phyloP scores from a whole-genome alignment of 2,797 vertebrate genomes.

The Neosalanx taihuensis region DNA sequence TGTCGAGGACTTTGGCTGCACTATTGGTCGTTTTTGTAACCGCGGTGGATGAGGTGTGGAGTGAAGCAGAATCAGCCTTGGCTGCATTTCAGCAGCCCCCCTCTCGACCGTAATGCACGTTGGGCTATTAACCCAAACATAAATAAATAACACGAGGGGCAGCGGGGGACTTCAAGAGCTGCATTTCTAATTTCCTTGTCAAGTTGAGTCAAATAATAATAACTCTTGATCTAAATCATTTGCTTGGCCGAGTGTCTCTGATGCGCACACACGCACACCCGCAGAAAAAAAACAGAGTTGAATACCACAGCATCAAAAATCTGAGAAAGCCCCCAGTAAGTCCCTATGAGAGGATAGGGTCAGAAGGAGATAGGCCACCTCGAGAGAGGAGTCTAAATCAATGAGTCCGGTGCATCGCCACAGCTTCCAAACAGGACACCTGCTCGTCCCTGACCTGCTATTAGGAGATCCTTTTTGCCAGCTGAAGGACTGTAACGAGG shows the following conservation, averaged over 20 bases:
- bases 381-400: slow-evolving; percentile 14
- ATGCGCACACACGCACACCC: slow-evolving; percentile 2
- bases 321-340: slow-evolving; percentile 26
- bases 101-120: slow-evolving; percentile 36
- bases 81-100: slow-evolving; percentile 30
- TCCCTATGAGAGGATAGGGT: slow-evolving; percentile 6
- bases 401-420: neutral
- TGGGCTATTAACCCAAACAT: slow-evolving; percentile 37
- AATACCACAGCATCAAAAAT: slow-evolving; percentile 39
- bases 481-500: neutral
- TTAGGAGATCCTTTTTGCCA: neutral
- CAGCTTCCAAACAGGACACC: neutral
- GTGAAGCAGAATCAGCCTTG: slow-evolving; percentile 33
- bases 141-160: slow-evolving; percentile 37
- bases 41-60: slow-evolving; percentile 26
- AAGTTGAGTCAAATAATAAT: slow-evolving; percentile 33
- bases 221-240: slow-evolving; percentile 22
- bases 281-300: neutral
- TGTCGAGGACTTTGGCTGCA: slow-evolving; percentile 34
- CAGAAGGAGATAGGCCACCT: slow-evolving; percentile 5
- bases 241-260: slow-evolving; percentile 11
- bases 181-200: slow-evolving; percentile 41
- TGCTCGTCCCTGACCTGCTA: neutral
- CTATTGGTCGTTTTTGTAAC: slow-evolving; percentile 31
- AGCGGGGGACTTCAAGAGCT: slow-evolving; percentile 22